Base-by-base conservation (phyloP, 2,888 invertebrate genomes). In the Archips xylosteana region DNA sequence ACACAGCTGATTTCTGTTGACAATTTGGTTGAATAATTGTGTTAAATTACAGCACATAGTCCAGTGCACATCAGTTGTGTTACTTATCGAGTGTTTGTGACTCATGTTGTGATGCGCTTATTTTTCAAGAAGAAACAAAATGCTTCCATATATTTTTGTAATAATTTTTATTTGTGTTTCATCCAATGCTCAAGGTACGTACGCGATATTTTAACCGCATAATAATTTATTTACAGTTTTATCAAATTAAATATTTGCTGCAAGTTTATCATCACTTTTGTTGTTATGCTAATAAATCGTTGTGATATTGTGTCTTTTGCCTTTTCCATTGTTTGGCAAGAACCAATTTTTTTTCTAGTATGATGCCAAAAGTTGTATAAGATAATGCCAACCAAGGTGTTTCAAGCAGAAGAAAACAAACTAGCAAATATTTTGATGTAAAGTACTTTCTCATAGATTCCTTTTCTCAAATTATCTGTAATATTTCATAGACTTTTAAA, bases 1-100 rank as follows among this genome's bases (percentile, higher is more conserved):
- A 67, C 83, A 78, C 85, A 84, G 85, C 85, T 85, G 84, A 83
- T 83, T 54, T 62, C 60, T 74, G 63, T 68, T 61, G 66, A 45
- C 62, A 12, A 62, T 70, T n/a, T 32, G 15, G 60, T 36, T 23
- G 23, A 49, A 13, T 63, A 42, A 54, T 12, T 32, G 13, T 23
- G n/a, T 45, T 51, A 47, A 23, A 54, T 23, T 51, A 54, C 12
- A 45, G 12, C 10, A 45, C 9, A 10, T 15, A 36, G n/a, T 36
- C 12, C n/a, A 12, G 36, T 23, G n/a, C 12, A 54, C n/a, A 15
- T 9, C 54, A 8, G 54, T 71, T 32, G 49, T 42, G 65, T 23
- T 51, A 49, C 2, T 39, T 61, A 42, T 36, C 51, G 45, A 47
- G 57, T 47, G 45, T 57, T 61, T 23, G 59, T 71, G 70, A 47